Evolutionary conservation across 2,888 invertebrate species (phyloP).

Genomic region (Agonopterix arenella): DNA sequence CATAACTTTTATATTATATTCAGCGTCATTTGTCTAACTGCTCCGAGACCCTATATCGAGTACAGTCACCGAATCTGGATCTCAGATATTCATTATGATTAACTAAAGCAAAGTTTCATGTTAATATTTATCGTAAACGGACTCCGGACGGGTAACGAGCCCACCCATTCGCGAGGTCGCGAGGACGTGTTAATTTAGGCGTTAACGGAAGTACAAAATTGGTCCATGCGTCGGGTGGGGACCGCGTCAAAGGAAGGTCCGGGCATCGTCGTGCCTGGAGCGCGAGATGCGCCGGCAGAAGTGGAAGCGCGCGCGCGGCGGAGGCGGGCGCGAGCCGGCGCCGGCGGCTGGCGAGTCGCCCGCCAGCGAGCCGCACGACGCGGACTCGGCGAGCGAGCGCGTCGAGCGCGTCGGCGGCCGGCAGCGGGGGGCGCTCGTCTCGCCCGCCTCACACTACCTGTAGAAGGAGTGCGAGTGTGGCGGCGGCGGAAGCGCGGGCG

Average conservation of each 20-base stretch:
- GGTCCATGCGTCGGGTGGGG: constrained; percentile 56
- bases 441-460: constrained; percentile 72
- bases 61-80: constrained; percentile 29
- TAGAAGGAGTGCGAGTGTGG: constrained; percentile 75
- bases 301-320: constrained; percentile 54
- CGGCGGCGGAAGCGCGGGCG: constrained; percentile 66
- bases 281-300: constrained; percentile 63
- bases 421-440: constrained; percentile 65
- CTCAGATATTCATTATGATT: background rate
- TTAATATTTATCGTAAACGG: constrained; percentile 52
- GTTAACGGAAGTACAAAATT: constrained; percentile 67
- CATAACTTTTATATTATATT: constrained; percentile 14
- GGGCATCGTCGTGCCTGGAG: constrained; percentile 51
- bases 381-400: constrained; percentile 66
- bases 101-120: constrained; percentile 16
- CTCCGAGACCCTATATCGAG: constrained; percentile 28
- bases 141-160: constrained; percentile 42
- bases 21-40: constrained; percentile 15
- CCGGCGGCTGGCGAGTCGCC: constrained; percentile 19
- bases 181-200: constrained; percentile 61
- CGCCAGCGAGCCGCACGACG: constrained; percentile 62
- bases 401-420: constrained; percentile 62
- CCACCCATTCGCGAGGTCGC: constrained; percentile 43
- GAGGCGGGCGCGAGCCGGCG: constrained; percentile 31
- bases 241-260: constrained; percentile 60